Conservation (phyloP, 2,888 invertebrate species). For the Hyppa rectilinea region DNA sequence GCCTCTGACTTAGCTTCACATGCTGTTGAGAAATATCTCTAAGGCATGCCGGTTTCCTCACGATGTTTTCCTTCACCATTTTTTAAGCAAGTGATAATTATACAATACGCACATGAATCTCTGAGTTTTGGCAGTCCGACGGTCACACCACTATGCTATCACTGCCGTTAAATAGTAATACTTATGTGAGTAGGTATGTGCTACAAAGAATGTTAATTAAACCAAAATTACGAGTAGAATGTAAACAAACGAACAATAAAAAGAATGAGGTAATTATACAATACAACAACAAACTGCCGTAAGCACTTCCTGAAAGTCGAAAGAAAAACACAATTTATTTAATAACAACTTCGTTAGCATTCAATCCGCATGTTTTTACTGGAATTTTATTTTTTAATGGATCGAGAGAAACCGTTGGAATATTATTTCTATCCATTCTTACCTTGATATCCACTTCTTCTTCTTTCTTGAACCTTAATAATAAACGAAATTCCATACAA, state of each 20-base stretch:
- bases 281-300: neutral
- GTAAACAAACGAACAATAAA: neutral
- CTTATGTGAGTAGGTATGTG: neutral
- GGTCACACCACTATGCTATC: too few relatives aligned
- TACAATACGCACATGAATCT: too few relatives aligned
- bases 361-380: constrained; percentile 17
- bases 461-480: too few relatives aligned
- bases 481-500: too few relatives aligned
- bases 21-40: too few relatives aligned
- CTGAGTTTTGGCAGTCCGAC: too few relatives aligned
- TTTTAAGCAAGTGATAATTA: too few relatives aligned
- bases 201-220: neutral
- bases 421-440: neutral
- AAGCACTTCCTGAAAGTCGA: neutral
- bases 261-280: neutral
- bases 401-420: constrained; percentile 1
- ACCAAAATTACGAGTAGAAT: constrained; percentile 2
- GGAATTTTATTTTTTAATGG: constrained; percentile 20
- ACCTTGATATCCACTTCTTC: too few relatives aligned
- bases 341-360: constrained; percentile 43
- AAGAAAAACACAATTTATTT: constrained; percentile 39
- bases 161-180: too few relatives aligned
- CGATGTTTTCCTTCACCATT: too few relatives aligned
- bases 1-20: too few relatives aligned
- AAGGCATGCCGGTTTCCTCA: too few relatives aligned